phyloP scores from a whole-genome alignment of 2,888 invertebrate species.

The Geophilus truncorum region DNA sequence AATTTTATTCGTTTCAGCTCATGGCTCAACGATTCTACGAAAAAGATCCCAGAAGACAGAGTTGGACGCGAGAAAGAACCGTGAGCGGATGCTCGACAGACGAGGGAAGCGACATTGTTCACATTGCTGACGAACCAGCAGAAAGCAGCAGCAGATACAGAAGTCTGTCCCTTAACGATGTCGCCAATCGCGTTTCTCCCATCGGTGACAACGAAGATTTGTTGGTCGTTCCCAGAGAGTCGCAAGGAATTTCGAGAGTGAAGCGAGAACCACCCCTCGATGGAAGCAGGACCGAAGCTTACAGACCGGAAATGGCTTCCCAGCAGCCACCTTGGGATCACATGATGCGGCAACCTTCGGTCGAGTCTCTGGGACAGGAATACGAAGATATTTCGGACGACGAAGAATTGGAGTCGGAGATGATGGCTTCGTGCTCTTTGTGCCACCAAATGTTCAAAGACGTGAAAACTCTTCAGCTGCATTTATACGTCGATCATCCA shows the following conservation, averaged over 20 bases:
- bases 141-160: constrained; percentile 22
- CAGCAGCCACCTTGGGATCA: neutral
- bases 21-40: constrained; percentile 44
- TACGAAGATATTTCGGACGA: constrained; percentile 38
- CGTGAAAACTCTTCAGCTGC: constrained; percentile 43
- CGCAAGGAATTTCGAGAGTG: neutral
- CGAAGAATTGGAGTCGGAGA: constrained; percentile 33
- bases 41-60: constrained; percentile 42
- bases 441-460: constrained; percentile 43
- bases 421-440: constrained; percentile 40
- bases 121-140: constrained; percentile 21
- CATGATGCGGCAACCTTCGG: neutral
- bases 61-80: constrained; percentile 39
- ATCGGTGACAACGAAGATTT: constrained; percentile 19
- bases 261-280: constrained; percentile 28
- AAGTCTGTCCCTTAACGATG: constrained; percentile 31
- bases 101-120: constrained; percentile 34
- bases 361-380: constrained; percentile 34
- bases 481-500: constrained; percentile 43
- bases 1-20: constrained; percentile 38
- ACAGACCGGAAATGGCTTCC: neutral
- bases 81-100: constrained; percentile 38
- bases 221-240: neutral
- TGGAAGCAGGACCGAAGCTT: neutral
- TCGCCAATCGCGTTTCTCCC: constrained; percentile 21